These are phyloP conservation scores for Pantelozetes paolii DNA, from an alignment of 2,888 invertebrate species.

Conservation along the genomic window DNA sequence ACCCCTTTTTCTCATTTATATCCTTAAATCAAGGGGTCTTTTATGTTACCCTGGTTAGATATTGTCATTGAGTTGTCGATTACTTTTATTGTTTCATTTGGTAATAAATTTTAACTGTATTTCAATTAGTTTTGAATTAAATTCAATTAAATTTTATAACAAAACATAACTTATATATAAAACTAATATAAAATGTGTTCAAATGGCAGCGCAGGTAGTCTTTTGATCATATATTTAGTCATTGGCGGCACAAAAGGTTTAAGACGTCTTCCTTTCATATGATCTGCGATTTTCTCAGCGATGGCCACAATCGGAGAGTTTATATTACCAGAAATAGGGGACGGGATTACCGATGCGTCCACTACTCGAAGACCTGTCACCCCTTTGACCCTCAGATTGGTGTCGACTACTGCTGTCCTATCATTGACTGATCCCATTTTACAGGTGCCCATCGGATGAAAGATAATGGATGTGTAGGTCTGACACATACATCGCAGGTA, in stretches of 20 bases:
- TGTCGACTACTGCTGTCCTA: slow-evolving; percentile 55
- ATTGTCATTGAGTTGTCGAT: no score
- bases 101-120: no score
- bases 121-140: no score
- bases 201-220: no score
- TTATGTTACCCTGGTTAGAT: no score
- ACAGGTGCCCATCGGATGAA: slow-evolving; percentile 58
- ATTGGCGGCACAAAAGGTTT: background rate
- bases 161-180: no score
- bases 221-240: background rate
- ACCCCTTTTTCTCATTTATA: no score
- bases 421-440: slow-evolving; percentile 55
- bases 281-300: background rate
- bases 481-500: slow-evolving; percentile 44
- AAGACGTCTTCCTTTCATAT: background rate
- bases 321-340: slow-evolving; percentile 56
- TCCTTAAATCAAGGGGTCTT: no score
- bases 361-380: slow-evolving; percentile 54
- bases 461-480: slow-evolving; percentile 50
- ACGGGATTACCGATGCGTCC: slow-evolving; percentile 58
- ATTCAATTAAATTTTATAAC: no score
- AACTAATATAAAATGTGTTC: no score
- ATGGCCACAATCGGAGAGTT: background rate
- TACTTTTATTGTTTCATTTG: no score
- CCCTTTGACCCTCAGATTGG: slow-evolving; percentile 49